Conservation (phyloP, 2,113 vertebrate genomes). For the Sylvilagus bachmani region DNA sequence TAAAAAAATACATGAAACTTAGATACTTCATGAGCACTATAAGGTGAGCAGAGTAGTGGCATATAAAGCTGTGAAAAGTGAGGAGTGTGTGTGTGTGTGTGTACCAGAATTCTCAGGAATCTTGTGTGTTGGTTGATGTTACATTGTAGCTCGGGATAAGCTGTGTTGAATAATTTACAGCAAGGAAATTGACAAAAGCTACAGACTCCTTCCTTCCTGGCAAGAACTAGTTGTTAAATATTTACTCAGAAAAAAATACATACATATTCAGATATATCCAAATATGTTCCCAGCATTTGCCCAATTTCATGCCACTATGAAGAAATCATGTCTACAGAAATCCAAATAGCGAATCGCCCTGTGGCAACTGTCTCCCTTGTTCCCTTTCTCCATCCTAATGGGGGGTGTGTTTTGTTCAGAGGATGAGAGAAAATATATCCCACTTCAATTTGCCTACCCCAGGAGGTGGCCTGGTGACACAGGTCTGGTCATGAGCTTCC, state of each 20-base stretch:
- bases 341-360: neutral
- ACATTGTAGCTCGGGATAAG: too few relatives aligned
- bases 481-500: neutral
- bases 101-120: too few relatives aligned
- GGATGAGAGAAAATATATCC: neutral
- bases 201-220: too few relatives aligned
- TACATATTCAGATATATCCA: neutral
- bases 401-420: neutral
- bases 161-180: too few relatives aligned
- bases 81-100: neutral
- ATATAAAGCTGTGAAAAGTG: neutral
- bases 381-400: neutral
- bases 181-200: too few relatives aligned
- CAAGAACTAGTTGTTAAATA: too few relatives aligned
- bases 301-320: neutral
- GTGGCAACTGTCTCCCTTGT: neutral
- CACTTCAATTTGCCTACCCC: neutral
- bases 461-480: neutral
- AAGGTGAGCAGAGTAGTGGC: neutral
- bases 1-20: constrained; percentile 33
- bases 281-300: neutral
- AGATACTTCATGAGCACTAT: neutral
- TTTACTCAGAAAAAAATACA: too few relatives aligned
- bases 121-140: too few relatives aligned
- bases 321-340: constrained; percentile 1